Evolutionary conservation across 1,140 invertebrate genomes (phyloP), one percentile per base, ranked within the genome.

Genomic region (Bactericera cockerelli): DNA sequence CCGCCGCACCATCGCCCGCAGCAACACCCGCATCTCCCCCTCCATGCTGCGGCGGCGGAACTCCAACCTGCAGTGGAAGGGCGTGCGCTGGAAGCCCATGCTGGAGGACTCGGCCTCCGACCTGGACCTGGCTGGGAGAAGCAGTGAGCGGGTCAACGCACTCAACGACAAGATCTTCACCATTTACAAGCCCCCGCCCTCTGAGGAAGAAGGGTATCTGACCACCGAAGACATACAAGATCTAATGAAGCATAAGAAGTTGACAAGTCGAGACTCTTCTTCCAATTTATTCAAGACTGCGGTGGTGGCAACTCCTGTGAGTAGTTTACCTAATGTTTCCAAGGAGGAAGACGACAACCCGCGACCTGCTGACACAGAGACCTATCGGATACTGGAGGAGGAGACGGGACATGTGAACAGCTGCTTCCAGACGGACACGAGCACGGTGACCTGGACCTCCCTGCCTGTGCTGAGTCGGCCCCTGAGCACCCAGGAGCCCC

Each of bases 81-180:
- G 42, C 19, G 42, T 49, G 3, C 42, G 42, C 22, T 49, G 42
- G 42, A 49, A 49, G n/a, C 42, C 42, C 8, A 49, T 49, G 42
- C 42, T 49, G 8, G 42, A 49, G 22, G 42, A 49, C 19, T 49
- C 42, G 6, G 19, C 8, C 3, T 49, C 42, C n/a, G 22, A 19
- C 22, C n/a, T 49, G n/a, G 22, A 49, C 19, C 22, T 49, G 22
- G 19, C 42, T 10, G 42, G 3, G 22, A 31, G 22, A n/a, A 49
- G 42, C 19, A 19, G 8, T 16, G 42, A 49, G 4, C 6, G 19
- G 22, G 8, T 49, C n/a, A n/a, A 6, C 4, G 4, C 6, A 49
- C 42, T 49, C 8, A 49, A 49, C 19, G 42, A 49, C 8, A 49
- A 49, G 22, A 49, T 49, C 6, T 49, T 49, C 22, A 49, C 42